These are phyloP conservation scores for Pocillopora meandrina DNA, from an alignment of 92 coral and sea anemone genomes.

Conservation along the genomic window DNA sequence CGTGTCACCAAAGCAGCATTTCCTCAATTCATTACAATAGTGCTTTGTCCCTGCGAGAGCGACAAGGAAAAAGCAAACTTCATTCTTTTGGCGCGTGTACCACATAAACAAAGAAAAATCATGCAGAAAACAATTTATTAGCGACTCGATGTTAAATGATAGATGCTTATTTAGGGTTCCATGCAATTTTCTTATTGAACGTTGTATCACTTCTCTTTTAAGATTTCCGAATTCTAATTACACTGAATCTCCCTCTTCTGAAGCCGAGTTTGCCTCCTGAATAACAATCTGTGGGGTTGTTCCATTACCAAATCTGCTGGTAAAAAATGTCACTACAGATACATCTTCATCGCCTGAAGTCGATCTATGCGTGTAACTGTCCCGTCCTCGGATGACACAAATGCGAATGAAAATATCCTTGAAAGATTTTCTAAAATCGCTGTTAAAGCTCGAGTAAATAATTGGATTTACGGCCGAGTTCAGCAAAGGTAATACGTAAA, in stretches of 20 bases:
- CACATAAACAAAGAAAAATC: not conserved
- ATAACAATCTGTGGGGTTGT: constrained; percentile 70
- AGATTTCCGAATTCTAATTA: not conserved
- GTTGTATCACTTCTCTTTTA: too few species aligned
- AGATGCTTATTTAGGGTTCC: not conserved
- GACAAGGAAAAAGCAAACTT: not conserved
- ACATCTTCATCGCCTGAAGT: constrained; percentile 44
- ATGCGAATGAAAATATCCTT: constrained; percentile 75
- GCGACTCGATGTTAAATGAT: not conserved
- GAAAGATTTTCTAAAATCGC: constrained; percentile 86
- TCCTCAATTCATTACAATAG: not conserved
- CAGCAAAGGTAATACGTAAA: constrained; percentile 82
- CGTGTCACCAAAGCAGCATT: not conserved
- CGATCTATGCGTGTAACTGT: constrained; percentile 11
- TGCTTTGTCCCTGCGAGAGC: not conserved
- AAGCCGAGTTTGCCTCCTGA: constrained; percentile 69
- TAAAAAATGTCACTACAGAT: constrained; percentile 37
- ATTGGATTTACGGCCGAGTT: constrained; percentile 94
- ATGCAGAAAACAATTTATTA: not conserved
- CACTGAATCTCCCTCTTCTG: constrained; percentile 25
- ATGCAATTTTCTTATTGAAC: not conserved
- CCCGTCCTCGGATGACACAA: constrained; percentile 32
- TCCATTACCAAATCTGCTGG: constrained; percentile 45
- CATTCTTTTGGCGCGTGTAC: not conserved
- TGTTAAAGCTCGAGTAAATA: constrained; percentile 93